Evolutionary conservation across 1,140 invertebrate genomes (phyloP), one percentile per base, ranked within the genome.

Genomic region (Diabrotica virgifera): DNA sequence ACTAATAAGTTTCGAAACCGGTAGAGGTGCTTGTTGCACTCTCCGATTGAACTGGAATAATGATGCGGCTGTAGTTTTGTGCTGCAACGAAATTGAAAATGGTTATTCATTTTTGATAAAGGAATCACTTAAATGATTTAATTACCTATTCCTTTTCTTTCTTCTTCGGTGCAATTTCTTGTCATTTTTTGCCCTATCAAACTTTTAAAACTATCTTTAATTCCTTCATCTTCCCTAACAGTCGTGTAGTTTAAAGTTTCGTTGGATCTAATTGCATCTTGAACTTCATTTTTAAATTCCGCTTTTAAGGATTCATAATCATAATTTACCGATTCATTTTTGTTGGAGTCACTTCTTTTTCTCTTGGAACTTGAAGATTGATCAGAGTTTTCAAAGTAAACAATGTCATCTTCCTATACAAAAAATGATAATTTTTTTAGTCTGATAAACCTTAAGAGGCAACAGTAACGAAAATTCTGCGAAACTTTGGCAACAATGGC

Each of bases 91-190:
- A n/a, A n/a, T n/a, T n/a, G n/a, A n/a, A n/a, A n/a, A n/a, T n/a
- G n/a, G n/a, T n/a, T n/a, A n/a, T n/a, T n/a, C n/a, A n/a, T n/a
- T n/a, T n/a, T n/a, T n/a, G n/a, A 24, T 24, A 24, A 24, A 24
- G 24, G 24, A 24, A 24, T 24, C 24, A 24, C 24, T 24, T 4
- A 24, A 24, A 24, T 24, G 1, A 24, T 24, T 24, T 24, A 24
- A 24, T 58, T 69, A 73, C 77, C 76, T 53, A 77, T 73, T 52
- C 73, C 75, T 64, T 70, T 72, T 54, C 59, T 65, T 62, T 78
- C 75, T 67, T 75, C 76, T 12, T 68, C 58, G 5, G 75, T 78
- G 60, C 77, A 79, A 69, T 79, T 79, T 64, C 63, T 67, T 5
- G 68, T 37, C 53, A 14, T 60, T 62, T 74, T 73, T 5, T 53